Conservation (phyloP, 2,797 vertebrate species). For the Spea hammondii region DNA sequence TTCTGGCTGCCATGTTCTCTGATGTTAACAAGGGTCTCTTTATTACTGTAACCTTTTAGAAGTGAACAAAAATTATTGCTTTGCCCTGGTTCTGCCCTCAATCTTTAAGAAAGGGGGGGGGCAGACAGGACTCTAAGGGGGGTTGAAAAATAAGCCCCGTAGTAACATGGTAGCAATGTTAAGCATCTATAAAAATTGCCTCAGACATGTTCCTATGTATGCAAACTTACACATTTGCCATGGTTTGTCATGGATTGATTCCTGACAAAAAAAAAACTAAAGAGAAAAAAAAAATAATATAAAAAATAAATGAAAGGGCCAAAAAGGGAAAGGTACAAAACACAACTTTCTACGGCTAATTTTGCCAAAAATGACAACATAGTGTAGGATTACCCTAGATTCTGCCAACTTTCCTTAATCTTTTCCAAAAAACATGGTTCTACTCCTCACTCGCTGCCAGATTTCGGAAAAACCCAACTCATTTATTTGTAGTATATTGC, state of each 20-base stretch:
- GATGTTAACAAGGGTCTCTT: slow-evolving; percentile 81
- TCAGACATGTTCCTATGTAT: slow-evolving; percentile 14
- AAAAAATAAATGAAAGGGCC: slow-evolving; percentile 22
- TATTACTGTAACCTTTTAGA: slow-evolving; percentile 79
- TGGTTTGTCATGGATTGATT: slow-evolving; percentile 27
- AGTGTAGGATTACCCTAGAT: slow-evolving; percentile 27
- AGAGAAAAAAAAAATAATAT: background rate
- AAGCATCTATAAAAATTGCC: slow-evolving; percentile 46
- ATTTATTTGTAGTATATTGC: slow-evolving; percentile 38
- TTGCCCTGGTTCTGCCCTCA: slow-evolving; percentile 74
- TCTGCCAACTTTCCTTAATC: slow-evolving; percentile 51
- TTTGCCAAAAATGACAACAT: slow-evolving; percentile 50
- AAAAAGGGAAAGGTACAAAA: slow-evolving; percentile 34
- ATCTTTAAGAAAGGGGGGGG: slow-evolving; percentile 65
- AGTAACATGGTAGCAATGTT: slow-evolving; percentile 55
- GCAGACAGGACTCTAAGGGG: slow-evolving; percentile 60
- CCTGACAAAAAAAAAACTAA: background rate
- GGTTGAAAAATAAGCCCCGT: slow-evolving; percentile 60
- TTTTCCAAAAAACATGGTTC: slow-evolving; percentile 35
- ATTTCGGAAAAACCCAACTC: slow-evolving; percentile 29
- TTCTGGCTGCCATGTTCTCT: slow-evolving; percentile 73
- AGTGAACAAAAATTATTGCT: slow-evolving; percentile 78
- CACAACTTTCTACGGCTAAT: slow-evolving; percentile 15
- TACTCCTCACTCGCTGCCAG: slow-evolving; percentile 28
- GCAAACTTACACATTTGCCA: slow-evolving; percentile 31